Base-by-base conservation (phyloP, 2,797 vertebrate genomes). In the Mormyrus proboscirostris region DNA sequence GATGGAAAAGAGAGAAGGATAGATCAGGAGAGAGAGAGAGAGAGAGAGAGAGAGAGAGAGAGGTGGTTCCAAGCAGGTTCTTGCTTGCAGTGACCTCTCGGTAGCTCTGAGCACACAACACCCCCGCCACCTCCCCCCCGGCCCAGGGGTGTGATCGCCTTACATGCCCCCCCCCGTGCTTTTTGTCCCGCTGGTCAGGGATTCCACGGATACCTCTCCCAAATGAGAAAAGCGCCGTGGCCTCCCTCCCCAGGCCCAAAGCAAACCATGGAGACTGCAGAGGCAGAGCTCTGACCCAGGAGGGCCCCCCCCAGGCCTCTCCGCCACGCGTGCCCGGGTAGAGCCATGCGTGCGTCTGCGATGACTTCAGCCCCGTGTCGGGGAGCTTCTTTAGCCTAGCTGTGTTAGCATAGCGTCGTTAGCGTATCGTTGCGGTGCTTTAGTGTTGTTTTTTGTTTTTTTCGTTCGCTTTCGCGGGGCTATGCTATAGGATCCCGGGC, bases 131-230 rank as follows among this genome's bases (percentile, higher is more conserved):
- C 73, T 76, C 91, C 91, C 19, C 69, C 85, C 91, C 90, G 89
- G 88, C 91, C 87, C 73, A 55, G 87, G 89, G 89, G 88, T 91
- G 91, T 91, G 92, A 93, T 93, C 92, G 92, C 91, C 93, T 97
- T 96, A 95, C 96, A 95, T 89, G 69, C 92, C 94, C 93, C 94
- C 94, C 93, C 93, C 93, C 92, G 92, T 92, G 93, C 94, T 89
- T 92, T 92, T 90, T 93, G 88, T 92, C 94, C 90, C 94, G 94
- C 94, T 95, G 91, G 95, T 95, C 95, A 94, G 93, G 93, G 95
- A 97, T 98, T 97, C 97, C 96, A 94, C 94, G 96, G 96, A 99
- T 98, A 96, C 96, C 96, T 97, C 92, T 89, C 91, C 91, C 38
- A 41, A 90, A 94, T 95, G 95, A 96, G 95, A 95, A 95, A 95